These are phyloP conservation scores for Pseudochirops cupreus DNA, from an alignment of 2,797 vertebrate species.

Conservation along the genomic window DNA sequence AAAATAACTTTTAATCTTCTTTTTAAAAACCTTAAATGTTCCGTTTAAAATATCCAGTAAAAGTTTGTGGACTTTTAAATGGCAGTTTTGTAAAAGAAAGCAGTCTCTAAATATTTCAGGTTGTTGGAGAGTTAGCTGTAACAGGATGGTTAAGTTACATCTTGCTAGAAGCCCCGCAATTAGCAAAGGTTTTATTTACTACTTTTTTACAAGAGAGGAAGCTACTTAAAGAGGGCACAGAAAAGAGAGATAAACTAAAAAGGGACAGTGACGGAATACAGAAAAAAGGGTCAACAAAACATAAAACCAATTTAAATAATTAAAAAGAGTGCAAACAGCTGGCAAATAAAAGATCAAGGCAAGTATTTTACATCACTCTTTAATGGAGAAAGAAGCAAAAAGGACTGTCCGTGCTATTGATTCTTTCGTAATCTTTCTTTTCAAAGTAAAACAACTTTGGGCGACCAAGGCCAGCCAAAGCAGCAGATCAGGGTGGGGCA, in stretches of 20 bases:
- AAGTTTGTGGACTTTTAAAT: conserved; percentile 35
- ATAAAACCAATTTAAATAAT: neutral
- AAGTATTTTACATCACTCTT: neutral
- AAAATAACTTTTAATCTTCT: conserved; percentile 27
- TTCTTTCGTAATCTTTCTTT: neutral
- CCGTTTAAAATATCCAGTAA: conserved; percentile 25
- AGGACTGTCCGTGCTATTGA: neutral
- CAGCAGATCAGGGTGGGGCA: neutral
- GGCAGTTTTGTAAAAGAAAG: conserved; percentile 46
- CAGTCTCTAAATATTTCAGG: conserved; percentile 43
- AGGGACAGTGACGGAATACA: conserved; percentile 57
- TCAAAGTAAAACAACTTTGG: neutral
- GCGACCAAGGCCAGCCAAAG: neutral
- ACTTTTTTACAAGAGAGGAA: neutral
- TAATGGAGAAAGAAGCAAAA: neutral
- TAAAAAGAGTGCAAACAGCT: neutral
- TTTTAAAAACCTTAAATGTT: conserved; percentile 36
- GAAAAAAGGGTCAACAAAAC: conserved; percentile 50
- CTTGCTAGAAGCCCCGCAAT: neutral
- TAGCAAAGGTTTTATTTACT: neutral
- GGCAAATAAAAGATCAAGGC: neutral
- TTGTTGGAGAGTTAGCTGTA: neutral
- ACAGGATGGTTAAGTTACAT: neutral
- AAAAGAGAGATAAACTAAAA: conserved; percentile 46
- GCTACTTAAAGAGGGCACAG: neutral